Conservation (phyloP, 2,797 vertebrate species). For the Sarcophilus harrisii region DNA sequence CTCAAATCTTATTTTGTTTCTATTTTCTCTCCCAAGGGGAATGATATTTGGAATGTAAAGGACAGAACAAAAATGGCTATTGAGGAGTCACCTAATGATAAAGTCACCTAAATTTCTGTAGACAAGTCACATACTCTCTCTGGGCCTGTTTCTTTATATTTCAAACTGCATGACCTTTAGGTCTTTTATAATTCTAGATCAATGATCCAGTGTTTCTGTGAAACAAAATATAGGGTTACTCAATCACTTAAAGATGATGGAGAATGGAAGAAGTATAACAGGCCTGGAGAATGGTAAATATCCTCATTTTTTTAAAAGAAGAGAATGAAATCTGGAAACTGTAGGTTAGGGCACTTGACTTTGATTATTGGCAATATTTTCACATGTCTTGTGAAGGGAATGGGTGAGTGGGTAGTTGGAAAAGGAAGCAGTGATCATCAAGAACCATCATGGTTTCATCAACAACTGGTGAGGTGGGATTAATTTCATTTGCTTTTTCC, state of each 20-base stretch:
- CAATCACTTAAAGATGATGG: too few species aligned
- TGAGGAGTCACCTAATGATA: background rate
- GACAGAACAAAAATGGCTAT: background rate
- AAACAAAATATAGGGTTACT: too few species aligned
- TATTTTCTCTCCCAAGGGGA: background rate
- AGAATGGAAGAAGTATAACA: background rate
- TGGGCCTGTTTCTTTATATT: too few species aligned
- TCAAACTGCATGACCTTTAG: too few species aligned
- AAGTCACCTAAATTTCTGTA: background rate
- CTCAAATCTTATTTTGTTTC: background rate
- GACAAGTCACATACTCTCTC: background rate
- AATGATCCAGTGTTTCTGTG: too few species aligned
- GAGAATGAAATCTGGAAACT: background rate
- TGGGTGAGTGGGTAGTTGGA: too few species aligned
- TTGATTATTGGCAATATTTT: background rate
- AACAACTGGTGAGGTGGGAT: too few species aligned
- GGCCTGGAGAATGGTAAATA: background rate
- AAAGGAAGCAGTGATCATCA: too few species aligned
- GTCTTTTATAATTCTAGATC: too few species aligned
- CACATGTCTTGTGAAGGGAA: too few species aligned
- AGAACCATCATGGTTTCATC: too few species aligned
- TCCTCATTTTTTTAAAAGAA: background rate
- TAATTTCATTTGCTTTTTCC: too few species aligned
- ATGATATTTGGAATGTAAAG: background rate
- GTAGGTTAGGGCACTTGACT: background rate